Evolutionary conservation across 2,888 invertebrate species (phyloP).

Genomic region (Dermolepida albohirtum): DNA sequence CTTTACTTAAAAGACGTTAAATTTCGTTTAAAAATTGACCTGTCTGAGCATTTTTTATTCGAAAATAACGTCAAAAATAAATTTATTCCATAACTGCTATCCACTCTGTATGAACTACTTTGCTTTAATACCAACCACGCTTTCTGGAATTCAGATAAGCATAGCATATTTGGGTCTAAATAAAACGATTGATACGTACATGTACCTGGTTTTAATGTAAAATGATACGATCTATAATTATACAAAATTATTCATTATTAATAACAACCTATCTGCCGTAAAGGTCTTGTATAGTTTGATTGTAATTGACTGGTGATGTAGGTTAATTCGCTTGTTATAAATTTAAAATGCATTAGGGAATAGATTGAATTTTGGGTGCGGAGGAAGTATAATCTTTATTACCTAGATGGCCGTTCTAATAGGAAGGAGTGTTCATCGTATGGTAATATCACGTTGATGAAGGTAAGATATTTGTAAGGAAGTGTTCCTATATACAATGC

Average conservation of each 20-base stretch:
- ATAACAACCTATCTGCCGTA: neutral
- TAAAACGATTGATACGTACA: too few relatives aligned
- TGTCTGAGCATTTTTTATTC: too few relatives aligned
- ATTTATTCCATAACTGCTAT: too few relatives aligned
- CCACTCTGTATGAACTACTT: too few relatives aligned
- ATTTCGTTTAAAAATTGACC: too few relatives aligned
- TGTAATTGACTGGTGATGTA: neutral
- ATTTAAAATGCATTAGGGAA: slow-evolving; percentile 5
- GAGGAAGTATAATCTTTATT: neutral
- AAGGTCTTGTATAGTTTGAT: neutral
- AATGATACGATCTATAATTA: neutral
- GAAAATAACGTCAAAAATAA: too few relatives aligned
- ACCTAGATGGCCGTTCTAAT: neutral
- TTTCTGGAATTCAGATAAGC: too few relatives aligned
- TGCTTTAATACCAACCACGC: too few relatives aligned
- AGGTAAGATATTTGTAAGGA: slow-evolving; percentile 19
- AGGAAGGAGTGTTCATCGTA: slow-evolving; percentile 14
- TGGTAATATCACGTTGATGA: slow-evolving; percentile 7
- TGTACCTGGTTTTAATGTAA: neutral
- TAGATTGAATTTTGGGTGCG: slow-evolving; percentile 11
- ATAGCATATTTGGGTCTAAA: too few relatives aligned
- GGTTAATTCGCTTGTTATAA: slow-evolving; percentile 10
- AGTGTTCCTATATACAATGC: slow-evolving; percentile 8
- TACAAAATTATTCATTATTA: neutral
- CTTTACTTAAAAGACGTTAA: too few relatives aligned